Conservation (phyloP, 2,797 vertebrate genomes). For the Leucoraja ocellata region DNA sequence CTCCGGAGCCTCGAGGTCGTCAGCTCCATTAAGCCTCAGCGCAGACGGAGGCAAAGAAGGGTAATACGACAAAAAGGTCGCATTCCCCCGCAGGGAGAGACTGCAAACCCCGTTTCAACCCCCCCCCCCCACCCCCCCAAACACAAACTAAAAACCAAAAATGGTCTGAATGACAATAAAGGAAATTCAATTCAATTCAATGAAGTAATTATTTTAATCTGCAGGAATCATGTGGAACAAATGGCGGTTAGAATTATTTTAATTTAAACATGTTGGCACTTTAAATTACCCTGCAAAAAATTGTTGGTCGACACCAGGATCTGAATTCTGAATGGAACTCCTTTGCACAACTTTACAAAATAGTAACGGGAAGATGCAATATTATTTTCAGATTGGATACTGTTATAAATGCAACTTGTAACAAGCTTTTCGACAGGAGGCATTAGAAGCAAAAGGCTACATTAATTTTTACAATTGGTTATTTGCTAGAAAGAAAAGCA, state of each 20-base stretch:
- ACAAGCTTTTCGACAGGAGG: neutral
- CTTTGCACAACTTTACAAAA: neutral
- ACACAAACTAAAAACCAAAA: too few species aligned
- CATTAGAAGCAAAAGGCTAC: neutral
- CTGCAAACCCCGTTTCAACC: too few species aligned
- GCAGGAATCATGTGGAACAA: neutral
- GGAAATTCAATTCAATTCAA: too few species aligned
- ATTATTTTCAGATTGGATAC: neutral
- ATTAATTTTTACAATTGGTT: neutral
- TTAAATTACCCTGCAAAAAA: neutral
- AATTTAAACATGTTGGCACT: neutral
- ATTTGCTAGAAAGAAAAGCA: neutral
- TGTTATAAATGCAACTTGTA: neutral
- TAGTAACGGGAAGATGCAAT: neutral
- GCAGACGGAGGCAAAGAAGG: too few species aligned
- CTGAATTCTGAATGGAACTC: neutral
- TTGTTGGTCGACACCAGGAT: neutral
- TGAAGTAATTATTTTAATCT: neutral
- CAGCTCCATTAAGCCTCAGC: too few species aligned
- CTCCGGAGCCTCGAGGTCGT: too few species aligned
- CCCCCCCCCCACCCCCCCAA: too few species aligned
- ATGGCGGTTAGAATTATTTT: neutral
- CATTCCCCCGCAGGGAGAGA: too few species aligned
- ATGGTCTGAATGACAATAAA: too few species aligned
- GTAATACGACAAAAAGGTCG: too few species aligned